These are phyloP conservation scores for Platyura marginata DNA, from an alignment of 1,140 invertebrate species.

Conservation along the genomic window DNA sequence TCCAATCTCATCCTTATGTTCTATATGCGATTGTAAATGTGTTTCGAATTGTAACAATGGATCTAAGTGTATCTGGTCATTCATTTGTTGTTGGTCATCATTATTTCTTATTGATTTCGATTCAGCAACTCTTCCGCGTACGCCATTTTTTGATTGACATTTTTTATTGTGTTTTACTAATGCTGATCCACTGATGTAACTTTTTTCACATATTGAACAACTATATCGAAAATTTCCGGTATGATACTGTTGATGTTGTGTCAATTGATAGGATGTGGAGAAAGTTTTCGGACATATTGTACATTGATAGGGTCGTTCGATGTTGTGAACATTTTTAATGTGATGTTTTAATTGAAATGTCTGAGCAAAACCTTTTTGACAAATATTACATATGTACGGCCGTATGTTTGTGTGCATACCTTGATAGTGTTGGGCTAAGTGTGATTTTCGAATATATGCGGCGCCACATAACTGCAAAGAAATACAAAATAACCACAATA, in stretches of 20 bases:
- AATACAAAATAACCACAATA: neutral
- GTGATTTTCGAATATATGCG: neutral
- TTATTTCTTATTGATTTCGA: too few species aligned
- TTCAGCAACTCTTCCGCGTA: neutral
- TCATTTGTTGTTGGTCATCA: too few species aligned
- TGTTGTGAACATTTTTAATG: neutral
- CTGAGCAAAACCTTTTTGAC: neutral
- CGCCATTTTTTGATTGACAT: neutral
- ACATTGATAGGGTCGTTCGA: neutral
- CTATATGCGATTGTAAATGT: too few species aligned
- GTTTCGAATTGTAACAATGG: too few species aligned
- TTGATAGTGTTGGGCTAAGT: neutral
- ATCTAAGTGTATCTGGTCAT: too few species aligned
- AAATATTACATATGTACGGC: neutral
- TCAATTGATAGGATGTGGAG: neutral
- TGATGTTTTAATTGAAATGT: neutral
- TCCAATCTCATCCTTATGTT: too few species aligned
- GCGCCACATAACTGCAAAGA: neutral
- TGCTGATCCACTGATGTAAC: neutral
- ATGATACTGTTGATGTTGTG: neutral
- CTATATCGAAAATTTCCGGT: neutral
- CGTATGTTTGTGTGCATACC: neutral
- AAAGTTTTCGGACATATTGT: neutral
- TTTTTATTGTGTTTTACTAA: neutral
- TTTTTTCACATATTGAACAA: neutral